phyloP scores from a whole-genome alignment of 2,797 vertebrate species.

The Schizopygopsis malacanthus region DNA sequence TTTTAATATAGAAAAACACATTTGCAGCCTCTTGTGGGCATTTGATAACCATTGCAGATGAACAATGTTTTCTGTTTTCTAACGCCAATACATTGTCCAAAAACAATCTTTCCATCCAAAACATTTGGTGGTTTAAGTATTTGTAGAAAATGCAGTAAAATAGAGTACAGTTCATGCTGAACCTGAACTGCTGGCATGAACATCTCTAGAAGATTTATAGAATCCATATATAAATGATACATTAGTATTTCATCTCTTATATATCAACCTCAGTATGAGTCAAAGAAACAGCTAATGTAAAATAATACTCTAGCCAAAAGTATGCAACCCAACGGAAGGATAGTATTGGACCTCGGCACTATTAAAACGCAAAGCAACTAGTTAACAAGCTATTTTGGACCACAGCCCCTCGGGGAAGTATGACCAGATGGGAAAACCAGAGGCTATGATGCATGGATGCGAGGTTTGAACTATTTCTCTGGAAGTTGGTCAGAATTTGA shows the following conservation, averaged over 20 bases:
- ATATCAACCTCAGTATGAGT: slow-evolving; percentile 75
- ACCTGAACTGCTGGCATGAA: slow-evolving; percentile 62
- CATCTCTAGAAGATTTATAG: slow-evolving; percentile 73
- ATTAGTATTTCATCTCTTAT: slow-evolving; percentile 72
- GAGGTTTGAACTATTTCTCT: background rate
- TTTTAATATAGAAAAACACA: background rate
- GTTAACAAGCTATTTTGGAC: slow-evolving; percentile 53
- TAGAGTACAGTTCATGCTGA: background rate
- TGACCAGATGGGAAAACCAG: background rate
- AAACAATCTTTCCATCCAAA: background rate
- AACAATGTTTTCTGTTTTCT: background rate
- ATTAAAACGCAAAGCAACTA: slow-evolving; percentile 5
- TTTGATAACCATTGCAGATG: background rate
- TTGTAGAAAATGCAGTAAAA: slow-evolving; percentile 20
- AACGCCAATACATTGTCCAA: background rate
- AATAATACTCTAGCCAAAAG: slow-evolving; percentile 65
- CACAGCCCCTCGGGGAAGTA: slow-evolving; percentile 12
- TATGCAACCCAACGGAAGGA: slow-evolving; percentile 54
- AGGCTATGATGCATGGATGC: background rate
- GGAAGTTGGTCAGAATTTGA: slow-evolving; percentile 15
- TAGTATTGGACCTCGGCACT: slow-evolving; percentile 52
- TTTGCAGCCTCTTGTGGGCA: background rate
- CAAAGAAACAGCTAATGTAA: slow-evolving; percentile 65
- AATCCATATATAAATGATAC: slow-evolving; percentile 79
- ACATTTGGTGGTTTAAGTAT: background rate